Evolutionary conservation across 2,888 invertebrate genomes (phyloP), one percentile per base, ranked within the genome.

Genomic region (Peribatodes rhomboidaria): DNA sequence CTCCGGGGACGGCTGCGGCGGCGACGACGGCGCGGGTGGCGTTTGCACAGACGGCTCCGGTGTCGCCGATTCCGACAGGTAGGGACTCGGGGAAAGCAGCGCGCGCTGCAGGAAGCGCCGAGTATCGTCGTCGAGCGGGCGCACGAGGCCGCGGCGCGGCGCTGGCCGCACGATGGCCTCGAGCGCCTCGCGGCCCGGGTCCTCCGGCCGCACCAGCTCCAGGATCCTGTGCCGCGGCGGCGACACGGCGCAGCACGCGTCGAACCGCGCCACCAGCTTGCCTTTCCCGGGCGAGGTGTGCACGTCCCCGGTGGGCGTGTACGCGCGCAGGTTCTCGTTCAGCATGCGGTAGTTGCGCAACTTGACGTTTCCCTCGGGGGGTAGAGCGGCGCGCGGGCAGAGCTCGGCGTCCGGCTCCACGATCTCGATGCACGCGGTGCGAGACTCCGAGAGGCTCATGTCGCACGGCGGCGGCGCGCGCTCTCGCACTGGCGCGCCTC

Each of bases 81-180:
- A 80, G 0, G 87, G 85, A 52, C 86, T 88, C 1, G 92, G 88
- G 0, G 89, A 85, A 13, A 85, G 82, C 3, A 92, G 79, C 1
- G 89, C 86, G 54, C 89, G 79, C 57, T 93, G 90, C 0, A 94
- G 83, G 73, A 93, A 93, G 4, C 91, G 78, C 14, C 83, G 79
- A 7, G 92, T 87, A 73, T 92, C 92, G 14, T 92, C 92, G 65
- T 92, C 91, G 6, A 90, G 75, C 0, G 92, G 92, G 9, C 87
- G 80, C 18, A 83, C 73, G 16, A 90, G 83, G 7, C 89, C 90
- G 1, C 91, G 85, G 8, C 92, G 84, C 10, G 90, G 87, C 13
- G 85, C 80, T 0, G 93, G 90, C 63, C 88, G 78, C 47, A 93
- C 91, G 61, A 93, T 92, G 14, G 89, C 92, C 71, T 90, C 91